phyloP scores from a whole-genome alignment of 2,888 invertebrate species.

The Orchestes rusci region DNA sequence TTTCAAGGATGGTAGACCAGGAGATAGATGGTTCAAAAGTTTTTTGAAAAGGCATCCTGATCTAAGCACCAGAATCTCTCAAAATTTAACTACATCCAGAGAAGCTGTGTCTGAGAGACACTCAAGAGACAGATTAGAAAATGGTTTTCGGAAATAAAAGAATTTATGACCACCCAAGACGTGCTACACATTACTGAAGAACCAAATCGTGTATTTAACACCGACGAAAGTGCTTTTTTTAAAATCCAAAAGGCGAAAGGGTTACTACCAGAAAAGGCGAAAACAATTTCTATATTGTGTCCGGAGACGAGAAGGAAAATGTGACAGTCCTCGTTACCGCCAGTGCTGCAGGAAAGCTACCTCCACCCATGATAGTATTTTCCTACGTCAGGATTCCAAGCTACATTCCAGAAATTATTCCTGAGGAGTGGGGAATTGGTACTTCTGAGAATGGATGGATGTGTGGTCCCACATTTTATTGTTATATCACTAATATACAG shows the following conservation, averaged over 20 bases:
- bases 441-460: constrained; percentile 5
- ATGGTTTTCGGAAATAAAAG: too few relatives aligned
- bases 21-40: too few relatives aligned
- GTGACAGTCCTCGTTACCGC: constrained; percentile 22
- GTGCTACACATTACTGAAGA: too few relatives aligned
- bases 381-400: constrained; percentile 13
- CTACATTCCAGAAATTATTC: background rate
- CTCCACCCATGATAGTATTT: constrained; percentile 12
- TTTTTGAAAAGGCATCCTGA: too few relatives aligned
- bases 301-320: constrained; percentile 23
- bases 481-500: background rate
- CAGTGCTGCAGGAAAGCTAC: constrained; percentile 15
- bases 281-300: constrained; percentile 14
- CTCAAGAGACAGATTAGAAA: too few relatives aligned
- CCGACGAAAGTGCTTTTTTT: constrained; percentile 16
- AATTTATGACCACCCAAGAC: too few relatives aligned
- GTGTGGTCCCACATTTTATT: background rate
- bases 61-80: too few relatives aligned
- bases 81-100: too few relatives aligned
- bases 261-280: constrained; percentile 19
- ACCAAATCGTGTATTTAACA: constrained; percentile 15
- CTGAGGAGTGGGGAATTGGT: constrained; percentile 1
- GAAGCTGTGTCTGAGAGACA: too few relatives aligned
- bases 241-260: constrained; percentile 26
- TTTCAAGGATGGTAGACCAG: too few relatives aligned